Base-by-base conservation (phyloP, 2,888 invertebrate genomes). In the Ctenicera cuprea region DNA sequence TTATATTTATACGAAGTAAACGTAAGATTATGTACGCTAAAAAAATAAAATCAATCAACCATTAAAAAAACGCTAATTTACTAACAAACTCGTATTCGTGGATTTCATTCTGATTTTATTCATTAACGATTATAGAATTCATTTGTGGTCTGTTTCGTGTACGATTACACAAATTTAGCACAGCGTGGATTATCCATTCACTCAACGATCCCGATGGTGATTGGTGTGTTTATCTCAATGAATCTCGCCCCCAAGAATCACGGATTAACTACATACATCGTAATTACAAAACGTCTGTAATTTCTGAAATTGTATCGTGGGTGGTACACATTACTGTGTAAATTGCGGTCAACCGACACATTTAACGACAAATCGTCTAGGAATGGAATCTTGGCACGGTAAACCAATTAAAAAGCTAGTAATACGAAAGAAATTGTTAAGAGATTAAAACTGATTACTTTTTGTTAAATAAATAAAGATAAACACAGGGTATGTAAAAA, bases 141-240 rank as follows among this genome's bases (percentile, higher is more conserved):
- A 18, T 45, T 18, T 45, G 7, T 45, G 7, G 18, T 45, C 12
- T 3, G 43, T 62, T 20, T 11, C 41, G 43, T 9, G 26, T 14
- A 33, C 33, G 33, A 48, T 63, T 48, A 48, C 33, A n/a, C 48
- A 63, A 22, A 63, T 16, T 63, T 63, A 63, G 16, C 45, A 30
- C 63, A 18, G 33, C 48, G 63, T 45, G 63, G 48, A 48, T 33
- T 45, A 5, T 18, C 16, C 48, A 48, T 63, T 63, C 26, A 63
- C 12, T n/a, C 30, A 45, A 11, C 48, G 30, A 14, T 30, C 41
- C 9, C 14, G 33, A 45, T 45, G 30, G 63, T 33, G 48, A 63
- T 63, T 45, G 63, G 33, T n/a, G 45, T 48, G 33, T 63, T 63
- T 63, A 48, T 63, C 33, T 48, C 30, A 63, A 33, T 63, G 33